Conservation (phyloP, 2,797 vertebrate genomes). For the Sternarchorhynchus goeldii region DNA sequence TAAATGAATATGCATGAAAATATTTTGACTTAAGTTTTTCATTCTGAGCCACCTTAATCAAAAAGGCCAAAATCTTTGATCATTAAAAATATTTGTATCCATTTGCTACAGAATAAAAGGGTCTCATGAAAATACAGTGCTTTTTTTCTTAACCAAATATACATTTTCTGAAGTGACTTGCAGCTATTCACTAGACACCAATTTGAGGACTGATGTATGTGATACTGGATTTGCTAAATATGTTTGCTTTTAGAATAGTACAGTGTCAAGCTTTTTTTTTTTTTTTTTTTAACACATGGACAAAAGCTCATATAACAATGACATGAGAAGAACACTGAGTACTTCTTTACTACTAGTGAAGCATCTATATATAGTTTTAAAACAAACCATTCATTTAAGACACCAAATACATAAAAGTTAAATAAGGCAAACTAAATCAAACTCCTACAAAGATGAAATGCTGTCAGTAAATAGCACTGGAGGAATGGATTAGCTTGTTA, state of each 20-base stretch:
- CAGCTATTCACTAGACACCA: not conserved
- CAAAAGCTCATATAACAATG: not conserved
- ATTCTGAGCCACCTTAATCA: conserved; percentile 11
- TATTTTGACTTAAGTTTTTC: not conserved
- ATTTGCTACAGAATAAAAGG: not conserved
- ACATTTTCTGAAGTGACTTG: not conserved
- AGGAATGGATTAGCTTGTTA: not conserved
- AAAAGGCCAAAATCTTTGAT: not conserved
- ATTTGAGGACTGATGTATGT: not conserved
- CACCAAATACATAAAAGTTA: no score
- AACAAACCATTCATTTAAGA: conserved; percentile 14
- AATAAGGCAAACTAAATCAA: conserved; percentile 7
- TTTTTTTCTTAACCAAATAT: not conserved
- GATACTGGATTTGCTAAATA: not conserved
- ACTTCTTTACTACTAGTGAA: not conserved
- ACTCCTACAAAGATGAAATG: conserved; percentile 22
- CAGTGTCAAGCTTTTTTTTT: not conserved
- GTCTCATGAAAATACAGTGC: conserved; percentile 3
- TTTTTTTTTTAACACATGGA: not conserved
- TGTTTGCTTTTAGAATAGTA: not conserved
- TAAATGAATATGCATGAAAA: conserved; percentile 17
- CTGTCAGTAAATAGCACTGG: conserved; percentile 3
- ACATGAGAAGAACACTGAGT: not conserved
- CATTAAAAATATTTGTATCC: not conserved
- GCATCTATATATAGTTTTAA: conserved; percentile 12